Conservation (phyloP, 2,888 invertebrate genomes). For the Toxonevra muliebris region DNA sequence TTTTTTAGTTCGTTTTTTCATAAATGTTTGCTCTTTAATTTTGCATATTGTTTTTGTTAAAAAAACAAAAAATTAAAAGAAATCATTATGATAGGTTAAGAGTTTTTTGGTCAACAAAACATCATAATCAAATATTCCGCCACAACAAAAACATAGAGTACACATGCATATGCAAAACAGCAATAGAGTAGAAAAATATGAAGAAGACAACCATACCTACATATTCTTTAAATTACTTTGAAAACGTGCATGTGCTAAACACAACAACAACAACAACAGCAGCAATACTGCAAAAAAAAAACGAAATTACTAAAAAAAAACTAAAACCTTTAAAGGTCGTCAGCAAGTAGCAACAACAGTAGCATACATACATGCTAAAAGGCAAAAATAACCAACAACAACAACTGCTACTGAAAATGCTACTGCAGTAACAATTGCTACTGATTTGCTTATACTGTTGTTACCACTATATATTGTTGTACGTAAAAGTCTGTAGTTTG, state of each 20-base stretch:
- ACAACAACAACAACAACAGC: not conserved
- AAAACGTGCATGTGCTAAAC: not conserved
- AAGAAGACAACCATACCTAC: not conserved
- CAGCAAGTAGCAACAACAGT: slow-evolving; percentile 6
- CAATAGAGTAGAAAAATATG: not conserved
- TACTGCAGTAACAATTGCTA: not conserved
- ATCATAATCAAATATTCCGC: slow-evolving; percentile 36
- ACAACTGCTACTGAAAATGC: slow-evolving; percentile 12
- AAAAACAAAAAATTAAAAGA: not conserved
- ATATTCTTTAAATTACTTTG: not conserved
- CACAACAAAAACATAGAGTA: not conserved
- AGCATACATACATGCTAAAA: not conserved
- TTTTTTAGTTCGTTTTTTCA: not conserved
- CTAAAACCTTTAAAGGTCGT: slow-evolving; percentile 8
- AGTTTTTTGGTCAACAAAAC: slow-evolving; percentile 30
- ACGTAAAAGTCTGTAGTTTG: slow-evolving; percentile 1
- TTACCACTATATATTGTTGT: slow-evolving; percentile 14
- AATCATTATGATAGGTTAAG: slow-evolving; percentile 28
- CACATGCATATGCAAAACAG: not conserved
- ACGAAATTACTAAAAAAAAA: not conserved
- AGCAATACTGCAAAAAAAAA: not conserved
- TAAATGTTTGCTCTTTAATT: slow-evolving; percentile 19
- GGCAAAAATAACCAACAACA: not conserved
- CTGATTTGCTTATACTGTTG: not conserved
- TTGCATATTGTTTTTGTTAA: slow-evolving; percentile 22